These are phyloP conservation scores for Archips crataeganus DNA, from an alignment of 2,888 invertebrate species.

Conservation along the genomic window DNA sequence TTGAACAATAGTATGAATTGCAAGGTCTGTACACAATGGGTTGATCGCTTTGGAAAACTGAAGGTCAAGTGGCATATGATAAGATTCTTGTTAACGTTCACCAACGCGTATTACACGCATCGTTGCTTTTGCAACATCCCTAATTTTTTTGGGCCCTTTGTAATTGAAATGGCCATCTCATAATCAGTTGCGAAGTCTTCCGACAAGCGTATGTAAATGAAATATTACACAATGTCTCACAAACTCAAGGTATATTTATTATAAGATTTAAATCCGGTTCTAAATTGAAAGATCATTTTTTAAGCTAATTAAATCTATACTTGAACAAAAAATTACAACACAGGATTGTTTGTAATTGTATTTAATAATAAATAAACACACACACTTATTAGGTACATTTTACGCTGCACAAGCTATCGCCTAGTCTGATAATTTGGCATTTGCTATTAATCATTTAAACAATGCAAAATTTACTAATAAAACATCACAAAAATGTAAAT, in stretches of 20 bases:
- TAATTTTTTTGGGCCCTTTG: conserved; percentile 35
- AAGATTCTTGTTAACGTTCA: conserved; percentile 64
- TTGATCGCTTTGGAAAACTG: conserved; percentile 77
- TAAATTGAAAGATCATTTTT: background rate
- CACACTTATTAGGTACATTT: conserved; percentile 62
- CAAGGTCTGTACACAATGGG: conserved; percentile 50
- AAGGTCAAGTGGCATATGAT: conserved; percentile 75
- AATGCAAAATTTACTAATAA: background rate
- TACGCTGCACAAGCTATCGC: conserved; percentile 73
- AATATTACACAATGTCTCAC: conserved; percentile 2
- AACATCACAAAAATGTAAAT: background rate
- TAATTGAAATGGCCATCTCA: conserved; percentile 7
- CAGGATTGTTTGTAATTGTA: conserved; percentile 59
- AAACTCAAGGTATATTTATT: background rate
- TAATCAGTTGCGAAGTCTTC: conserved; percentile 8
- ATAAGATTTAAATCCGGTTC: background rate
- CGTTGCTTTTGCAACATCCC: conserved; percentile 48
- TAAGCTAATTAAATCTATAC: background rate
- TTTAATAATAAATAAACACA: conserved; percentile 82
- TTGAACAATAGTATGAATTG: conserved; percentile 60
- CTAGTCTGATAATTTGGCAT: conserved; percentile 67
- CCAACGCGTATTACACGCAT: conserved; percentile 74
- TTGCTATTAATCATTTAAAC: conserved; percentile 25
- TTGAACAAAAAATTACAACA: conserved; percentile 22
- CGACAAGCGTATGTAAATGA: background rate